Evolutionary conservation across 2,888 invertebrate genomes (phyloP), one percentile per base, ranked within the genome.

Genomic region (Oxystoma pomonae): DNA sequence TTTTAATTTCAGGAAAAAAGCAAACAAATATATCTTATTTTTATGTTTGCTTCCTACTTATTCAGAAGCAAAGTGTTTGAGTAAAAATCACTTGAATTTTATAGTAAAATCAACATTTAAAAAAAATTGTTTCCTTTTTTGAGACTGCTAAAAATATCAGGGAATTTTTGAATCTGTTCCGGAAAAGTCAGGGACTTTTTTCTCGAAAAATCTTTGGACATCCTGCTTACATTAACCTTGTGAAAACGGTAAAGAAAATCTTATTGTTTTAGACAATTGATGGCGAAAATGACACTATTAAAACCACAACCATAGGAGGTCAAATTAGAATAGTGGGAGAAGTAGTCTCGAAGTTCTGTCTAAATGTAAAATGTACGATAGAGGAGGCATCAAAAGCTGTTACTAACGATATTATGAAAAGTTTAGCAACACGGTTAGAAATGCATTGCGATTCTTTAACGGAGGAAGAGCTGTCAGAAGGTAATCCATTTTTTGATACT

Each of bases 401-500:
- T 12, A 90, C 90, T 74, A 87, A 91, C 76, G 96, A 97, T 75
- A 87, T 96, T 20, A 83, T 95, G 67, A 84, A 96, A 64, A 96
- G 96, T 60, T 81, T 96, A 63, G 87, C 90, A 12, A 89, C 94
- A 12, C 84, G 96, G 66, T 87, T 96, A 75, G 94, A 94, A 73
- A 91, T 96, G 85, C 93, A 96, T 76, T 95, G 94, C 84, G 96
- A 96, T 80, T 95, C 95, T 62, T 82, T 96, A 60, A 91, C 94
- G 70, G 93, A 93, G 79, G 93, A 92, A 76, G 88, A 88, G 74
- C 87, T 86, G 76, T 82, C 88, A 21, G 89, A 90, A 85, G 89
- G 89, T 88, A 64, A 49, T 16, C 62, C 3, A 21, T 56, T 49
- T 35, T 35, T 35, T 35, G 35, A n/a, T n/a, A n/a, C n/a, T n/a